Evolutionary conservation across 2,888 invertebrate genomes (phyloP).

Genomic region (Siphonodentalium dalli): DNA sequence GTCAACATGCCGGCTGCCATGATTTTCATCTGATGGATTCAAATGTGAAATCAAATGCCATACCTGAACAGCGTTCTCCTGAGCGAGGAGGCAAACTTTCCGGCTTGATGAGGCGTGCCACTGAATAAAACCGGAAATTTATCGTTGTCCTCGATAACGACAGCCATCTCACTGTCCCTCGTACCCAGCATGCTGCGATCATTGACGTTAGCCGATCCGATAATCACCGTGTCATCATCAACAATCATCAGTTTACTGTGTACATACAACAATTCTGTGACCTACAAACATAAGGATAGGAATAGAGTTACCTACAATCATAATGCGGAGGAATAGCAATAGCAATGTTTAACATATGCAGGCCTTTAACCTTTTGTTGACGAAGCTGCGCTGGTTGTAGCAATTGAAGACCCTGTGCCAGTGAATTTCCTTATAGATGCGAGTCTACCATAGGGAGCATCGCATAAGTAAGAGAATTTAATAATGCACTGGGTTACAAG

Average conservation of each 20-base stretch:
- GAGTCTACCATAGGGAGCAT: too few species aligned
- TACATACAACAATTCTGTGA: constrained; percentile 94
- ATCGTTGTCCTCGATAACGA: constrained; percentile 78
- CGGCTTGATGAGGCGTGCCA: constrained; percentile 80
- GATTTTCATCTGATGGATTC: too few species aligned
- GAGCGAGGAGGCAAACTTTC: constrained; percentile 84
- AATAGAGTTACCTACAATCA: constrained; percentile 1
- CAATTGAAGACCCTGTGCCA: too few species aligned
- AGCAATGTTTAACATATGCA: neutral
- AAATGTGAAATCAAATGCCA: too few species aligned
- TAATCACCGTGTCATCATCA: constrained; percentile 89
- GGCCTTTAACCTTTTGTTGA: neutral
- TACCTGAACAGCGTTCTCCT: constrained; percentile 80
- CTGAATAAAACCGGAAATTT: constrained; percentile 74
- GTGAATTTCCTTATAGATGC: too few species aligned
- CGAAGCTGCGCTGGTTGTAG: too few species aligned
- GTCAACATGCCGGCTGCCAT: too few species aligned
- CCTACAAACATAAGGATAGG: constrained; percentile 60
- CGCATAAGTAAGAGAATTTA: too few species aligned
- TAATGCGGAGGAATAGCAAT: neutral
- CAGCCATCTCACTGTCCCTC: constrained; percentile 88
- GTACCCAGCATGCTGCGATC: constrained; percentile 93
- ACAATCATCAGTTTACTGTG: constrained; percentile 96
- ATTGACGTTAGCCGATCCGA: constrained; percentile 98
- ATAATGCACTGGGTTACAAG: too few species aligned